Evolutionary conservation across 2,113 vertebrate species (phyloP).

Genomic region (Coptodon rendalli): DNA sequence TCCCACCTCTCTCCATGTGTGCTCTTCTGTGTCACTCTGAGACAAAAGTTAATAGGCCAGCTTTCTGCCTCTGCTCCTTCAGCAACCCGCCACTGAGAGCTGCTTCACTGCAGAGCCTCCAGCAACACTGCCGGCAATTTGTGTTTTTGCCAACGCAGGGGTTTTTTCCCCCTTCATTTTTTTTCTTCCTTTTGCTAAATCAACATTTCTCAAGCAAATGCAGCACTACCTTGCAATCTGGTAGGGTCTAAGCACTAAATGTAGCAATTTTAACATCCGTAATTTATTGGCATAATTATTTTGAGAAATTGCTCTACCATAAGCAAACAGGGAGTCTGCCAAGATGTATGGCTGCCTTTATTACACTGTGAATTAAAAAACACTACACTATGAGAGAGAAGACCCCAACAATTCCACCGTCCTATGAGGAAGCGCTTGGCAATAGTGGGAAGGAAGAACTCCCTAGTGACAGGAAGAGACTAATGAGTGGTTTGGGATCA

Average conservation of each 20-base stretch:
- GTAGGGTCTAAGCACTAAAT: neutral
- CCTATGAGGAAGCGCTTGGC: neutral
- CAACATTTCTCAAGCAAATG: conserved; percentile 39
- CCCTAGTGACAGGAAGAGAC: neutral
- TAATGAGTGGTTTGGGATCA: neutral
- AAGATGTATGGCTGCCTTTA: neutral
- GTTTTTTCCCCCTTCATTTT: neutral
- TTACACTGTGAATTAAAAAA: neutral
- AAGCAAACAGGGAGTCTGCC: neutral
- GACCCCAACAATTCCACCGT: neutral
- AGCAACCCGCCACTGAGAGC: conserved; percentile 25
- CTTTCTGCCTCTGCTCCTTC: conserved; percentile 45
- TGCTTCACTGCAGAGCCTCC: conserved; percentile 48
- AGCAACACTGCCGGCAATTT: conserved; percentile 45
- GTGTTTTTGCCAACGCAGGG: conserved; percentile 52
- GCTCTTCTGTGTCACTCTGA: conserved; percentile 14
- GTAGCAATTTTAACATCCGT: neutral
- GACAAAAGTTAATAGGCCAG: conserved; percentile 40
- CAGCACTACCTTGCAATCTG: neutral
- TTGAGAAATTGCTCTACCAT: neutral
- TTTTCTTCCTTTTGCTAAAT: conserved; percentile 30
- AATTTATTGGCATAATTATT: conserved; percentile 5
- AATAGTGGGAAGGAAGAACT: neutral
- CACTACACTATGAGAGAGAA: neutral
- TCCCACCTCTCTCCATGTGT: conserved; percentile 24